Evolutionary conservation across 2,113 vertebrate genomes (phyloP), one percentile per base, ranked within the genome.

Genomic region (Aphelocoma coerulescens): DNA sequence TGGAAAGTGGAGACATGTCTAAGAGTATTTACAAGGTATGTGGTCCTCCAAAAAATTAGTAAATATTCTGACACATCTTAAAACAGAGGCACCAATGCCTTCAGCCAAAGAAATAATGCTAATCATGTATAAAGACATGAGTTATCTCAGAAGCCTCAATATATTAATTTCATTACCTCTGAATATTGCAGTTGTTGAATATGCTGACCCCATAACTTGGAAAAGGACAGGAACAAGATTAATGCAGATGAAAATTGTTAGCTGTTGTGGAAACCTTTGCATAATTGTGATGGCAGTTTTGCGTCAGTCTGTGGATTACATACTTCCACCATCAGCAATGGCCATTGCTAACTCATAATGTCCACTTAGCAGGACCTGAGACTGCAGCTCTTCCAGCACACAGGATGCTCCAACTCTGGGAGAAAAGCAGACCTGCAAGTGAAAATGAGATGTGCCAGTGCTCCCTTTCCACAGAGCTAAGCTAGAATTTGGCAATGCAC

Each of bases 51-150:
- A 89, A 91, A 93, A 75, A 52, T 1, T 62, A 79, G 86, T 81
- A 57, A 68, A 72, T 72, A 69, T 66, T 83, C 84, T 89, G 77
- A 85, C 69, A 58, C 62, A 30, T 92, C 83, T 85, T 92, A 87
- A 81, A 95, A 90, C 37, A 51, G 52, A 88, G 58, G 22, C 75
- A 88, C 9, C 26, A 85, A 66, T 71, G 69, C 69, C 76, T 92
- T 78, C 72, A 92, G 91, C 44, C 79, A 96, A 90, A 92, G 52
- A 86, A 92, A 69, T 75, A 84, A 91, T 30, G n/a, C 17, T 93
- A 69, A 75, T 65, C 11, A 78, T 57, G 32, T 68, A 74, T 26
- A 77, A 89, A 83, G 78, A 90, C 72, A 67, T 19, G 30, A 86
- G 39, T 67, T 93, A 69, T 54, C 51, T 85, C 67, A 80, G 39